Base-by-base conservation (phyloP, 2,113 vertebrate species). In the Cynoglossus semilaevis region DNA sequence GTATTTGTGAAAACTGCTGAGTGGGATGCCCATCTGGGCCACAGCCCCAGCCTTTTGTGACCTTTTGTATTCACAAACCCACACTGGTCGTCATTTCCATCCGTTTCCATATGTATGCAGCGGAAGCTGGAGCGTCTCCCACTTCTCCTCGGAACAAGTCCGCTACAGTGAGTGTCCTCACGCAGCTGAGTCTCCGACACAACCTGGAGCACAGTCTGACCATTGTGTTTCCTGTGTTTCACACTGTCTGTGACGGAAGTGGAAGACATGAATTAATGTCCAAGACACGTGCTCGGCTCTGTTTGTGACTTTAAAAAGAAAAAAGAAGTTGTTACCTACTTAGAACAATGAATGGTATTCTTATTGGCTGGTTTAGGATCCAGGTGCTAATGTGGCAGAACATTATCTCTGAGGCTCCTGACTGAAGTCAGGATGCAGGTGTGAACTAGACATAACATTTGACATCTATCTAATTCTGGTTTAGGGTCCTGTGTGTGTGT, bases 81-180 rank as follows among this genome's bases (percentile, higher is more conserved):
- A 66, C 78, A 77, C 51, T 1, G 60, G 35, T 54, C 46, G 15
- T 70, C 68, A 75, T 81, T 83, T 86, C 76, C 80, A 77, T 72
- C 63, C 74, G 76, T 69, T 80, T 85, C 79, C 83, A 90, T 88
- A 88, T 88, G 83, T 70, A 86, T 85, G 83, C 57, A 36, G 38
- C 60, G 40, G 72, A 84, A 51, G 69, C 56, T 41, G 65, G 62
- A 58, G 59, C 63, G 13, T 58, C 57, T 52, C 34, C 16, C 59
- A 35, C 62, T 57, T 56, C 29, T 18, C 16, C 18, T 37, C 68
- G 74, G 66, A 85, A 83, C 83, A 81, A 80, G 62, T 47, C 74
- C 17, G 68, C 72, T 50, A 84, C 76, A 82, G 76, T 82, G 51
- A 51, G 46, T 29, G 44, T 40, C 49, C 1, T 5, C 37, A 10